These are phyloP conservation scores for Leuciscus waleckii DNA, from an alignment of 2,797 vertebrate genomes.

Conservation along the genomic window DNA sequence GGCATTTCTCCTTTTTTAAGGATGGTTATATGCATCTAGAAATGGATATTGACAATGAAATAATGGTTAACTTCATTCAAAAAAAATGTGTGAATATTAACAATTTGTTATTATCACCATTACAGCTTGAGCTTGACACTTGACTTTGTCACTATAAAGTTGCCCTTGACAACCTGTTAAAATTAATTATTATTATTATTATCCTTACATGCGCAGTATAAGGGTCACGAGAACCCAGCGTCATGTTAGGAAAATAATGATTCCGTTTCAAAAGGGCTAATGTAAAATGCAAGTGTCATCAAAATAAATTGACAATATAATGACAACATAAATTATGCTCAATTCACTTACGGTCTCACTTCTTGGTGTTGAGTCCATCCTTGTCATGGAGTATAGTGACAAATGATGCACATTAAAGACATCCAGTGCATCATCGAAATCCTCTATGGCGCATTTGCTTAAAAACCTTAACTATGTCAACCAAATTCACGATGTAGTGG, in stretches of 20 bases:
- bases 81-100: neutral
- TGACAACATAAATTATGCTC: slow-evolving; percentile 7
- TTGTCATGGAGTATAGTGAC: slow-evolving; percentile 20
- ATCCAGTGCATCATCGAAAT: slow-evolving; percentile 9
- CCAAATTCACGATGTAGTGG: neutral
- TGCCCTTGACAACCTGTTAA: neutral
- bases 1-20: slow-evolving; percentile 19
- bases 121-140: neutral
- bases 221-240: neutral
- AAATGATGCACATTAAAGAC: neutral
- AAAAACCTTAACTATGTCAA: neutral
- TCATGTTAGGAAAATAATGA: neutral
- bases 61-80: neutral
- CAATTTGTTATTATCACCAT: neutral
- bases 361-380: slow-evolving; percentile 27
- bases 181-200: neutral
- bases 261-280: neutral
- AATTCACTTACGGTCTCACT: slow-evolving; percentile 28
- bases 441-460: neutral
- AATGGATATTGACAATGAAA: slow-evolving; percentile 12
- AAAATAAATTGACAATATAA: neutral
- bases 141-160: neutral
- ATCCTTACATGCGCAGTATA: neutral
- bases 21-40: slow-evolving; percentile 18
- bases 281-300: slow-evolving; percentile 13